Percentiles rank a stretch among this genome's conserved stretches.
Conservation (phyloP, 2,113 vertebrate genomes). For the Camelus bactrianus region DNA sequence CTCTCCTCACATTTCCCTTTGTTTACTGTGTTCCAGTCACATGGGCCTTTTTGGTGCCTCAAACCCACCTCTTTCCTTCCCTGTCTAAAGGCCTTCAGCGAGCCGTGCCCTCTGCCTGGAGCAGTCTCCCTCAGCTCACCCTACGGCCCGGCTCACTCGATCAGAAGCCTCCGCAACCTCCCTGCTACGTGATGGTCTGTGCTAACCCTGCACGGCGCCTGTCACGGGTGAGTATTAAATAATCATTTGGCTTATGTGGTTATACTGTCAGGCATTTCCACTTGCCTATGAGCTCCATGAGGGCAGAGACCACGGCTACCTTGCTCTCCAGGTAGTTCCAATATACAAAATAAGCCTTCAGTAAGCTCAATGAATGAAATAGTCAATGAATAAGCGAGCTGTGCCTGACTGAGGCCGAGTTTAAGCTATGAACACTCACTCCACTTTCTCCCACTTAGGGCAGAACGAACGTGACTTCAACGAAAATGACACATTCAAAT, state of each 20-base stretch:
- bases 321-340: background rate
- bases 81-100: background rate
- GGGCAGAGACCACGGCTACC: background rate
- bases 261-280: background rate
- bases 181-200: background rate
- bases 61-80: background rate
- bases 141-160: background rate
- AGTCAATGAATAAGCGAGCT: background rate
- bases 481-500: background rate
- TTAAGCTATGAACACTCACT: background rate
- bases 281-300: background rate
- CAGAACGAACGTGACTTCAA: background rate
- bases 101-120: background rate
- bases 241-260: background rate
- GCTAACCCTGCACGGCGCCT: background rate
- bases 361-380: background rate
- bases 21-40: background rate
- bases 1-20: background rate
- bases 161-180: background rate
- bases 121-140: background rate
- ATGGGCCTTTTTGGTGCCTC: background rate
- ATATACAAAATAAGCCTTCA: background rate
- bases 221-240: background rate
- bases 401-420: background rate
- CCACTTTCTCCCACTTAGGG: background rate